Base-by-base conservation (phyloP, 2,888 invertebrate genomes). In the Petrolisthes manimaculis region DNA sequence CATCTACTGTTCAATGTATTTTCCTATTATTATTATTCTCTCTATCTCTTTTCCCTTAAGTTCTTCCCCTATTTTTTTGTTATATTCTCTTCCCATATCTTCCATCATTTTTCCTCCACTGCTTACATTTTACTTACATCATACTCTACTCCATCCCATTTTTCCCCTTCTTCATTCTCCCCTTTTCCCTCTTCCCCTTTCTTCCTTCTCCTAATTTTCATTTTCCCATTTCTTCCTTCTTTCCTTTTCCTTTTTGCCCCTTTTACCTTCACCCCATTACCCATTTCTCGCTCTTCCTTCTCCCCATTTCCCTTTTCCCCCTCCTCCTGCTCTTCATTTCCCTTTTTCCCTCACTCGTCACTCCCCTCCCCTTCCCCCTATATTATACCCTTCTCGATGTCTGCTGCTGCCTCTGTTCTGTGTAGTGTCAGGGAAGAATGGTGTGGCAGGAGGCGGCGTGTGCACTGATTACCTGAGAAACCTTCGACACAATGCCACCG, bases 401-500 rank as follows among this genome's bases (percentile, higher is more conserved):
- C 51, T n/a, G 78, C 53, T 18, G 18, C 77, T n/a, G 51, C 54
- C 12, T 1, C 54, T 54, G 78, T 37, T 37, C 37, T 37, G 12
- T 14, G 71, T 71, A 67, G 78, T 78, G 69, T 78, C 86, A 74
- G 74, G 37, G 80, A 74, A 87, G 69, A 78, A 87, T 78, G 86
- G 78, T 37, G n/a, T 80, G 14, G 77, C 14, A 18, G 67, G 69
- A 18, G 74, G 18, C 24, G 24, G 81, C 80, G 77, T 78, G 83
- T 83, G 78, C 54, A 37, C 83, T 83, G 86, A 87, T 87, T 83
- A 87, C 86, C 86, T 69, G 69, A 56, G 71, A 74, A 83, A 78
- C 78, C 86, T 87, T 87, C 83, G 83, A 87, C 83, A 87, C 86
- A 87, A 83, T 83, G 83, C 78, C 74, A 77, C 37, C 37, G 71